Conservation (phyloP, 2,797 vertebrate species). For the Myripristis jacobus region DNA sequence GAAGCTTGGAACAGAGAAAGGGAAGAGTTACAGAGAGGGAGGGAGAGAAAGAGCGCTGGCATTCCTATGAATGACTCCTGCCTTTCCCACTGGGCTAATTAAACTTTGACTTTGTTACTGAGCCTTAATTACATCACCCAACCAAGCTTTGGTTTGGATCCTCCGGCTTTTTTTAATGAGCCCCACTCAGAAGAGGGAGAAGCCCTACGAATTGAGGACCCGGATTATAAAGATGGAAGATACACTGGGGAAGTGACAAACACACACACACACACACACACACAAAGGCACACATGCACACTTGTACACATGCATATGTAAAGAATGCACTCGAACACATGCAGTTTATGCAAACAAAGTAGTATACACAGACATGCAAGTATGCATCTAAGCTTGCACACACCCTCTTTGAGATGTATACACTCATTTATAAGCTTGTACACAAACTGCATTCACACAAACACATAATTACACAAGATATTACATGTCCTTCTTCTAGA, state of each 20-base stretch:
- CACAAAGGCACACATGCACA: background rate
- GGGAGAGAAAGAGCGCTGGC: slow-evolving; percentile 11
- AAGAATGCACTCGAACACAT: no score
- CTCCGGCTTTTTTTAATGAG: slow-evolving; percentile 70
- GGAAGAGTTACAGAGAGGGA: slow-evolving; percentile 21
- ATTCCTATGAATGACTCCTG: slow-evolving; percentile 53
- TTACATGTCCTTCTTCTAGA: background rate
- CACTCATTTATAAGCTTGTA: slow-evolving; percentile 6
- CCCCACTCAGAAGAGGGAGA: slow-evolving; percentile 40
- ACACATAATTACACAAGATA: slow-evolving; percentile 19
- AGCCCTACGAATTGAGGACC: slow-evolving; percentile 29
- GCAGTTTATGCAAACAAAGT: background rate
- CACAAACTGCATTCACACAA: slow-evolving; percentile 6
- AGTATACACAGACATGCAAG: slow-evolving; percentile 1
- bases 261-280: background rate
- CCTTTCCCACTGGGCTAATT: slow-evolving; percentile 77
- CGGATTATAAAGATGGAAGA: slow-evolving; percentile 33
- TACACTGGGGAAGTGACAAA: background rate
- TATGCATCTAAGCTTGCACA: background rate
- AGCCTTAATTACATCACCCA: slow-evolving; percentile 80
- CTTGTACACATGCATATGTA: background rate
- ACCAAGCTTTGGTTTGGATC: slow-evolving; percentile 70
- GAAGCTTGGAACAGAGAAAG: slow-evolving; percentile 35
- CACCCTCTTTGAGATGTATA: background rate
- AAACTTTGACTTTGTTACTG: slow-evolving; percentile 78